Evolutionary conservation across 1,140 invertebrate species (phyloP).

Genomic region (Philaenus spumarius): DNA sequence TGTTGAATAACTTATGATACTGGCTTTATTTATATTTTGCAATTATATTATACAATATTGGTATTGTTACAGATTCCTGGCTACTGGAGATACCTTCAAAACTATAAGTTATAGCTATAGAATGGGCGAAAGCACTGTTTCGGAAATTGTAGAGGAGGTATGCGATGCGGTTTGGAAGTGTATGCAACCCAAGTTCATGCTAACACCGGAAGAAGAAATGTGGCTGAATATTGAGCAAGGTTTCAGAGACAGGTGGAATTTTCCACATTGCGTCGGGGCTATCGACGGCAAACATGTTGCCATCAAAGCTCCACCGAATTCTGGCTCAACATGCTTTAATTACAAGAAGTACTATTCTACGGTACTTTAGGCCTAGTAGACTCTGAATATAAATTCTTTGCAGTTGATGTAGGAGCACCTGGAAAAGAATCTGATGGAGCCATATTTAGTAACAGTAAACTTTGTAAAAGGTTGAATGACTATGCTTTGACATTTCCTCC

Average conservation of each 20-base stretch:
- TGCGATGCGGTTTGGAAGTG: constrained; percentile 12
- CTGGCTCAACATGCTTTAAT: constrained; percentile 39
- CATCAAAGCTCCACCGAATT: constrained; percentile 37
- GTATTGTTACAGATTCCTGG: no score
- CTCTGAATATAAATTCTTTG: constrained; percentile 38
- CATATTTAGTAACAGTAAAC: constrained; percentile 1
- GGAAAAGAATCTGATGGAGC: constrained; percentile 24
- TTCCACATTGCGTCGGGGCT: constrained; percentile 37
- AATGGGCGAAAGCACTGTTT: no score
- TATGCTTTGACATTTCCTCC: not conserved
- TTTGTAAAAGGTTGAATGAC: not conserved
- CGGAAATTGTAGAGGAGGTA: no score
- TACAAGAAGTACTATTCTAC: constrained; percentile 40
- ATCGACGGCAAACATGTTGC: constrained; percentile 39
- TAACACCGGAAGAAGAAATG: constrained; percentile 5
- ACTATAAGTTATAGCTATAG: no score
- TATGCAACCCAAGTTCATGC: constrained; percentile 2
- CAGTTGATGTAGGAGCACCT: constrained; percentile 38
- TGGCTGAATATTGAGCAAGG: constrained; percentile 3
- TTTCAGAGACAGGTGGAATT: constrained; percentile 24
- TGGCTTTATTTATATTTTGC: no score
- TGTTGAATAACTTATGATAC: no score
- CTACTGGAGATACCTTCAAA: no score
- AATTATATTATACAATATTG: no score
- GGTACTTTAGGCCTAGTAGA: constrained; percentile 40